Evolutionary conservation across 35 echinoderm and acorn worm species (phyloP).

Genomic region (Strongylocentrotus purpuratus): DNA sequence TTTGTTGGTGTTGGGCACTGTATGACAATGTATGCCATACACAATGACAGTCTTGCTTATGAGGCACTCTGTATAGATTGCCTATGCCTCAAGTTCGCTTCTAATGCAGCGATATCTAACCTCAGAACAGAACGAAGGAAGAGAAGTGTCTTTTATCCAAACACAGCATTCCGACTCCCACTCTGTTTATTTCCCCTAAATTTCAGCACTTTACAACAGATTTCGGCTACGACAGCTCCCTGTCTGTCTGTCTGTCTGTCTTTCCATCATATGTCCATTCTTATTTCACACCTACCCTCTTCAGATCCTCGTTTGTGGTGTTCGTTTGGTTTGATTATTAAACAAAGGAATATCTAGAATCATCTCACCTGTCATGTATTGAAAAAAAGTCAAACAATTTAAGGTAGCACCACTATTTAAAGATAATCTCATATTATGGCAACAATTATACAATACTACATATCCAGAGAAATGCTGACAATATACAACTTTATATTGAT

Average conservation of each 20-base stretch:
- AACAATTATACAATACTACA: no score
- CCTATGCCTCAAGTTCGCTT: not conserved
- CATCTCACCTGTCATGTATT: not conserved
- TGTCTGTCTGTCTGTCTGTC: not conserved
- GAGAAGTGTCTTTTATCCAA: conserved; percentile 46
- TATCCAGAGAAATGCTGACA: no score
- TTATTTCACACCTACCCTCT: not conserved
- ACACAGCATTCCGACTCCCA: conserved; percentile 37
- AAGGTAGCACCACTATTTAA: no score
- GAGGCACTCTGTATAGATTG: not conserved
- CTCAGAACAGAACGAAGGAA: not conserved
- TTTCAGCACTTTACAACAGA: conserved; percentile 42
- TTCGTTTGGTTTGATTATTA: not conserved
- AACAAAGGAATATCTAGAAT: not conserved
- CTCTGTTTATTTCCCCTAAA: conserved; percentile 51
- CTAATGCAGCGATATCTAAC: conserved; percentile 19
- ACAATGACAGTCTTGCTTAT: not conserved
- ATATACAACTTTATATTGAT: no score
- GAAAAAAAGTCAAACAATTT: not conserved
- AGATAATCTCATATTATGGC: no score
- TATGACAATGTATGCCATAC: not conserved
- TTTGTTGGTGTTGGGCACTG: no score
- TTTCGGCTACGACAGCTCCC: conserved; percentile 28
- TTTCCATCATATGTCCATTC: not conserved
- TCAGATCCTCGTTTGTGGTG: not conserved